These are phyloP conservation scores for Cathartes aura DNA, from an alignment of 2,113 vertebrate genomes.

Conservation along the genomic window DNA sequence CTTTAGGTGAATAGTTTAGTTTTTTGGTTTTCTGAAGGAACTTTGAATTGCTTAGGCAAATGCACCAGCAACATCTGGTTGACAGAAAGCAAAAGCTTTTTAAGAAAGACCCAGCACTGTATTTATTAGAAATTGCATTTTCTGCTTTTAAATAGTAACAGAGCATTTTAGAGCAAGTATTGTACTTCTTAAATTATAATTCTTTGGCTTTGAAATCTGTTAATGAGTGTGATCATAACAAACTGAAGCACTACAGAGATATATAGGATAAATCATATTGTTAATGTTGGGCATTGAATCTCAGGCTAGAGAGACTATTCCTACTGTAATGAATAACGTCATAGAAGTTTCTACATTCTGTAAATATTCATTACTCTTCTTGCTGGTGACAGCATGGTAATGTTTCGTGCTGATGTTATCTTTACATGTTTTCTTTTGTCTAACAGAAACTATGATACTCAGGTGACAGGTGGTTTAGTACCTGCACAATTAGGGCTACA, in stretches of 20 bases:
- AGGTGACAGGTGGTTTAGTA: background rate
- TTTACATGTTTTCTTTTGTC: background rate
- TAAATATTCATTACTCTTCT: background rate
- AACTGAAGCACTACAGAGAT: background rate
- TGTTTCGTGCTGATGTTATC: background rate
- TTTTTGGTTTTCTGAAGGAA: background rate
- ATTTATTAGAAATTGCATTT: background rate
- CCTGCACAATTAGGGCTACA: background rate
- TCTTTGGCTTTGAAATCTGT: background rate
- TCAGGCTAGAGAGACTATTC: background rate
- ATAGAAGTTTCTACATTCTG: background rate
- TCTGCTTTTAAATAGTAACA: background rate
- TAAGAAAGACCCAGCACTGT: accelerated
- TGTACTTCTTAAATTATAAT: background rate
- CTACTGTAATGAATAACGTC: background rate
- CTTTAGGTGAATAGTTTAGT: background rate
- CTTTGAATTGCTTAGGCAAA: background rate
- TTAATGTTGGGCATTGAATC: background rate
- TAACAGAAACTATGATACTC: background rate
- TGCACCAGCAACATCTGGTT: background rate
- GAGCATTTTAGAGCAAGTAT: background rate
- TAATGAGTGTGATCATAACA: background rate
- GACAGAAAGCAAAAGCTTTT: background rate
- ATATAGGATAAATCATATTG: background rate
- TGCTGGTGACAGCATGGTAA: background rate